Percentiles rank a stretch among this genome's conserved stretches.
These are phyloP conservation scores for Heliconius cydno DNA, from an alignment of 2,888 invertebrate genomes.

Conservation along the genomic window DNA sequence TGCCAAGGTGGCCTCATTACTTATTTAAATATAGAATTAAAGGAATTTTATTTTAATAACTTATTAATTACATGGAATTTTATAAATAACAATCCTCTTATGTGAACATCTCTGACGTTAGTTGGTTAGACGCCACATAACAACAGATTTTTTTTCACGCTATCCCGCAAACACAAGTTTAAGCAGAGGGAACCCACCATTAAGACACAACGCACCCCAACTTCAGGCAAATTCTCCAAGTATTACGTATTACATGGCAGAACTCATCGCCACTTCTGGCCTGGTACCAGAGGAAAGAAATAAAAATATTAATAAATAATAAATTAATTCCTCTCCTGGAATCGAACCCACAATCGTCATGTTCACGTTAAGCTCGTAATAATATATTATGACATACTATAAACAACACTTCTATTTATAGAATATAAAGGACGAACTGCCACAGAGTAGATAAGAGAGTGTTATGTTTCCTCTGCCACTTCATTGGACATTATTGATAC, in stretches of 20 bases:
- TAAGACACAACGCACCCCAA: too few species aligned
- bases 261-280: neutral
- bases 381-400: neutral
- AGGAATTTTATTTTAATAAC: conserved; percentile 4
- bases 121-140: neutral
- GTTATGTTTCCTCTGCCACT: conserved; percentile 38
- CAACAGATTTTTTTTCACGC: neutral
- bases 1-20: neutral
- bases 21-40: neutral
- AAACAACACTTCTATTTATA: conserved; percentile 26
- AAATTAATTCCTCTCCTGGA: too few species aligned
- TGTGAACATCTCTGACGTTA: neutral
- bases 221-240: too few species aligned
- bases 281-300: too few species aligned
- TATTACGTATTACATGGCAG: neutral
- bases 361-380: too few species aligned
- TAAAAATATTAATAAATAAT: too few species aligned
- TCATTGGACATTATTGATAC: conserved; percentile 15
- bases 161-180: too few species aligned
- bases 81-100: neutral
- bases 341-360: too few species aligned
- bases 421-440: conserved; percentile 34
- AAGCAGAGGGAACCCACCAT: neutral
- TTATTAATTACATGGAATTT: neutral
- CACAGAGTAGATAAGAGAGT: conserved; percentile 32